Conservation (phyloP, 2,888 invertebrate genomes). For the Perizoma affinitatum region DNA sequence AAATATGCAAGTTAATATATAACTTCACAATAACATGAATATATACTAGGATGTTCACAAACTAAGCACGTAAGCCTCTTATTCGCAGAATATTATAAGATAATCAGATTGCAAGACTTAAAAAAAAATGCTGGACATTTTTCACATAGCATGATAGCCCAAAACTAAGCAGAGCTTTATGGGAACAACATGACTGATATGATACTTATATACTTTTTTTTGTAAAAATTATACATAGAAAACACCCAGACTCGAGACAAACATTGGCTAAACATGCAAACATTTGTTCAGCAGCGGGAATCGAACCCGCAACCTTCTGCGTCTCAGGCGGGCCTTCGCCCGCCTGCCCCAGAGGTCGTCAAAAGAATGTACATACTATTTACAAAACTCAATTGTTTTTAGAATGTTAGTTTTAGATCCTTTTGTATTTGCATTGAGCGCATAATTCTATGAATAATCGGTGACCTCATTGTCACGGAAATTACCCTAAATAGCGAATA, state of each 20-base stretch:
- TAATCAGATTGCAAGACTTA: background rate
- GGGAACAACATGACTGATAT: too few relatives aligned
- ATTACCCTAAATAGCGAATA: background rate
- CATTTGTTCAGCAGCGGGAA: too few relatives aligned
- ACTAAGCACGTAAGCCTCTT: background rate
- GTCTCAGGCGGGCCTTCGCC: too few relatives aligned
- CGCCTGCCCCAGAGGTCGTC: too few relatives aligned
- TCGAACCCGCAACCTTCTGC: too few relatives aligned
- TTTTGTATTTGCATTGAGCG: conserved; percentile 2
- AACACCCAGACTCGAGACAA: too few relatives aligned
- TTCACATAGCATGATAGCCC: too few relatives aligned
- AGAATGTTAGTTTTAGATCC: background rate
- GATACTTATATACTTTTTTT: too few relatives aligned
- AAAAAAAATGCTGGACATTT: background rate
- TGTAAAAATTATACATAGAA: too few relatives aligned
- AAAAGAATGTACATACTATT: background rate
- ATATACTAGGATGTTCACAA: background rate
- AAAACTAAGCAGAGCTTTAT: too few relatives aligned
- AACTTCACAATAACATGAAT: background rate
- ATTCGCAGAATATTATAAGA: background rate
- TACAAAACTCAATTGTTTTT: background rate
- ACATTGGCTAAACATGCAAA: too few relatives aligned
- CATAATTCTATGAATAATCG: background rate
- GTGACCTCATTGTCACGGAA: conserved; percentile 2
- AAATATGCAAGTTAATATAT: too few relatives aligned